A percentile compares a stretch with the other conserved stretches of the same genome.
Conservation (phyloP, 2,113 vertebrate genomes). For the Pelusios castaneus region DNA sequence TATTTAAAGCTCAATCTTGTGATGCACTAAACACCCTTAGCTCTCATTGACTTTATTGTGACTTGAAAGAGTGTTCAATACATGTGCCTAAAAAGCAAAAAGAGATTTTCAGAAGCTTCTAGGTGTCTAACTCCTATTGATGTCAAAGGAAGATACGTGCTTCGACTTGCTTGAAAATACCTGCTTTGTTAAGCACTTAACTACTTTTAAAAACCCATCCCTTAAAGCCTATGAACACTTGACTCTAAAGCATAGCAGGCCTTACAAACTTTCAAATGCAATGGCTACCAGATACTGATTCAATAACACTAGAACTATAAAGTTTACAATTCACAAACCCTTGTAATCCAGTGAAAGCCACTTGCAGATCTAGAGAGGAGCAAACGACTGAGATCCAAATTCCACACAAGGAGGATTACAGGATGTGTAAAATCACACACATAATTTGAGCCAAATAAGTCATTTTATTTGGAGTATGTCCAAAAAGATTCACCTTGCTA, state of each 20-base stretch:
- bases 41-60: neutral
- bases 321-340: neutral
- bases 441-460: neutral
- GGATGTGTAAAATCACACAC: neutral
- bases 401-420: neutral
- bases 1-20: neutral
- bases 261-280: neutral
- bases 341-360: neutral
- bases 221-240: neutral
- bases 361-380: neutral
- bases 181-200: neutral
- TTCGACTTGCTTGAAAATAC: neutral
- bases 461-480: neutral
- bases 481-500: neutral
- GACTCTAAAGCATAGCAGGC: neutral
- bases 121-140: neutral
- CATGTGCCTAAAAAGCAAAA: neutral
- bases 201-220: neutral
- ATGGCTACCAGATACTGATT: neutral
- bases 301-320: neutral
- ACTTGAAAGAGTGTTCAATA: neutral
- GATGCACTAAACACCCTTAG: neutral
- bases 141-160: neutral
- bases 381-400: neutral
- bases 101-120: neutral